These are phyloP conservation scores for Volucella zonaria DNA, from an alignment of 2,888 invertebrate species.

Conservation along the genomic window DNA sequence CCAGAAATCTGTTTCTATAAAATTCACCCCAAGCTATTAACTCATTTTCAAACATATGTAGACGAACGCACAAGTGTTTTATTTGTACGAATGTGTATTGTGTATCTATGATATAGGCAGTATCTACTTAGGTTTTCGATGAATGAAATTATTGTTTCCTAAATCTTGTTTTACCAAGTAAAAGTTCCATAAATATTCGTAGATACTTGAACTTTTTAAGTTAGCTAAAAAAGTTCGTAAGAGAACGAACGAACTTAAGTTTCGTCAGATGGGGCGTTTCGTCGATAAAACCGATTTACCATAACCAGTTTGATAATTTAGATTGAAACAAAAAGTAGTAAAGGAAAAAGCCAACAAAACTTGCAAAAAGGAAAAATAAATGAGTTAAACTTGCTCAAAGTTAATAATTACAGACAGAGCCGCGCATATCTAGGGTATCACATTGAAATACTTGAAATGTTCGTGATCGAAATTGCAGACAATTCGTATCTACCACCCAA, in stretches of 20 bases:
- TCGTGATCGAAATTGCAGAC: constrained; percentile 29
- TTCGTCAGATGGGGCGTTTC: constrained; percentile 63
- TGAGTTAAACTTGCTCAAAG: constrained; percentile 27
- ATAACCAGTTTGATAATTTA: constrained; percentile 62
- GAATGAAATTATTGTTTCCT: constrained; percentile 63
- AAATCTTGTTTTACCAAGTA: constrained; percentile 43
- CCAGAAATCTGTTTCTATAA: constrained; percentile 26
- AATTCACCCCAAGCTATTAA: constrained; percentile 18
- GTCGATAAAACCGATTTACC: constrained; percentile 45
- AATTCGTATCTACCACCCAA: constrained; percentile 42
- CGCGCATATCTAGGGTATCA: constrained; percentile 16
- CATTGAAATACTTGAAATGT: constrained; percentile 29
- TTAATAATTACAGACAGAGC: constrained; percentile 54
- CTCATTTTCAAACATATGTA: not conserved
- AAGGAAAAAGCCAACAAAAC: constrained; percentile 8
- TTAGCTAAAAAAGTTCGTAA: not conserved
- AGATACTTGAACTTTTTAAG: constrained; percentile 22
- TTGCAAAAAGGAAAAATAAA: too few relatives aligned
- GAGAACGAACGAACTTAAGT: constrained; percentile 19
- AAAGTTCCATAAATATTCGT: constrained; percentile 3
- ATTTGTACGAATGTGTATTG: too few relatives aligned
- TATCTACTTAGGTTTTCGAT: constrained; percentile 42
- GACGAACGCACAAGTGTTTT: too few relatives aligned
- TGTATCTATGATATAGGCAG: too few relatives aligned
- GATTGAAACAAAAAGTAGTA: constrained; percentile 39